These are phyloP conservation scores for Champsocephalus esox DNA, from an alignment of 2,797 vertebrate species.

Conservation along the genomic window DNA sequence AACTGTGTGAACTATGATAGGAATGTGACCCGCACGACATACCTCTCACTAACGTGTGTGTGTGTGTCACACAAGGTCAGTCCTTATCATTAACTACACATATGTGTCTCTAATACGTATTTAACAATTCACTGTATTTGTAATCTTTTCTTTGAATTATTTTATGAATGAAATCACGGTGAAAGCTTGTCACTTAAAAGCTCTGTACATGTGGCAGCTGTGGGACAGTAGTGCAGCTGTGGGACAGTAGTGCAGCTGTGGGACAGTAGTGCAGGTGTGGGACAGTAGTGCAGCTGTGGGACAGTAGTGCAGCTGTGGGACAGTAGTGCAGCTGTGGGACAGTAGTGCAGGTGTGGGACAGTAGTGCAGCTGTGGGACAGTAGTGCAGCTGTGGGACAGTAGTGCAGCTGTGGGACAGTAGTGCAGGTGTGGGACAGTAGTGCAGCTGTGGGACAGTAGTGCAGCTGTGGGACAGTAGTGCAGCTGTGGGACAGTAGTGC, in stretches of 20 bases:
- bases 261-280: constrained; percentile 33
- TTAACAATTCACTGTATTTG: not conserved
- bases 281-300: not conserved
- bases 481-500: too few species aligned
- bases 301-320: too few species aligned
- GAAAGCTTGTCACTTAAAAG: constrained; percentile 4
- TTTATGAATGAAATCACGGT: constrained; percentile 22
- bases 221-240: constrained; percentile 29
- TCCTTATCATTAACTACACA: rapidly evolving
- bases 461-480: too few species aligned
- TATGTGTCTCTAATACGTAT: not conserved
- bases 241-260: not conserved
- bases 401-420: too few species aligned
- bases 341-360: too few species aligned
- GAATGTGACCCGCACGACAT: constrained; percentile 44
- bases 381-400: too few species aligned
- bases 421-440: too few species aligned
- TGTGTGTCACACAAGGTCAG: not conserved
- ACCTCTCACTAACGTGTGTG: not conserved
- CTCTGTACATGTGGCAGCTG: not conserved
- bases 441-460: too few species aligned
- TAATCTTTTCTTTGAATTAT: not conserved
- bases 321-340: too few species aligned
- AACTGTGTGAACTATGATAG: constrained; percentile 40
- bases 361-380: too few species aligned